phyloP scores from a whole-genome alignment of 1,140 invertebrate species.

The Episyrphus balteatus region DNA sequence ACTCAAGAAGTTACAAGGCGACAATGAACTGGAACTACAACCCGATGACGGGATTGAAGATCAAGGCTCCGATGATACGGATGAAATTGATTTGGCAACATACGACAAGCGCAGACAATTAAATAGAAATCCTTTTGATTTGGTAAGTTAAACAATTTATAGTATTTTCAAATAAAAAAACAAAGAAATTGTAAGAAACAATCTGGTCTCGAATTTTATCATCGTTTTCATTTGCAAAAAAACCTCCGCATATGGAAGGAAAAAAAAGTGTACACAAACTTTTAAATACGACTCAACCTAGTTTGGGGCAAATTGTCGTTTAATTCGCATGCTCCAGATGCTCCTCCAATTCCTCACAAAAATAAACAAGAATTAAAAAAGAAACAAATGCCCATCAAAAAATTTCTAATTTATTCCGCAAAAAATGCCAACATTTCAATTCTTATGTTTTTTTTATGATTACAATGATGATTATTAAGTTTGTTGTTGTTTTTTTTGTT shows the following conservation, averaged over 20 bases:
- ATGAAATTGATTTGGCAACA: conserved; percentile 38
- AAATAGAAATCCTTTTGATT: conserved; percentile 48
- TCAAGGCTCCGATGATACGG: conserved; percentile 13
- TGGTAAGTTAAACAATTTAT: conserved; percentile 39
- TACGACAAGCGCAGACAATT: conserved; percentile 40
- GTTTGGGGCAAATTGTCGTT: too few species aligned
- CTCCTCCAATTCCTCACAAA: too few species aligned
- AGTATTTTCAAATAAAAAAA: conserved; percentile 7
- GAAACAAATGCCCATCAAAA: not conserved
- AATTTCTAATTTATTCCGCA: not conserved
- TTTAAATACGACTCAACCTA: not conserved
- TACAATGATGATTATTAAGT: conserved; percentile 18
- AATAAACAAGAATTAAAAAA: not conserved
- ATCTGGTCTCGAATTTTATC: conserved; percentile 7
- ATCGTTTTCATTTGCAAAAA: not conserved
- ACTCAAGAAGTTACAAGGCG: conserved; percentile 49
- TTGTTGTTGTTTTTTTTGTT: not conserved
- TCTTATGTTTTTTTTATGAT: conserved; percentile 13
- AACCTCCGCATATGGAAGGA: not conserved
- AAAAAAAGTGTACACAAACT: not conserved
- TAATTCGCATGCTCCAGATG: too few species aligned
- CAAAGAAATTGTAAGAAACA: conserved; percentile 18
- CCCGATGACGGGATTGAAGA: conserved; percentile 16
- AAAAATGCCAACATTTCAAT: not conserved
- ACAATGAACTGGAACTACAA: conserved; percentile 35